phyloP scores from a whole-genome alignment of 2,113 vertebrate genomes.

The Chelonoidis abingdonii region DNA sequence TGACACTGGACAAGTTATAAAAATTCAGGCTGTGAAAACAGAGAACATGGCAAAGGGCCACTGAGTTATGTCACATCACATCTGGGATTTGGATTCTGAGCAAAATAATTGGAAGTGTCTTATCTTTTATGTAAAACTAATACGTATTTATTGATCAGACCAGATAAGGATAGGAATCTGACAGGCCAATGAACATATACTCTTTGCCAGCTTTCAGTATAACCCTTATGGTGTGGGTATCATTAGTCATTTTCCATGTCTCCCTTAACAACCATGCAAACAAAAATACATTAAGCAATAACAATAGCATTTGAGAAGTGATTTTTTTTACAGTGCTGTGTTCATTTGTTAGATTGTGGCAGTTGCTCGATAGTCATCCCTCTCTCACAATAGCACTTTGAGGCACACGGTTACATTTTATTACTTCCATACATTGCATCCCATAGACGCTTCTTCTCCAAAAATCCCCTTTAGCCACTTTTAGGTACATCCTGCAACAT shows the following conservation, averaged over 20 bases:
- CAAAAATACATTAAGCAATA: not conserved
- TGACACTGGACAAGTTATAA: not conserved
- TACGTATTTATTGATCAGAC: slow-evolving; percentile 12
- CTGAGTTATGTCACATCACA: not conserved
- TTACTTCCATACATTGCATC: not conserved
- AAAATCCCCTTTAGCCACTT: not conserved
- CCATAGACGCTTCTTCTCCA: not conserved
- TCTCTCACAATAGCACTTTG: not conserved
- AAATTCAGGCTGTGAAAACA: slow-evolving; percentile 18
- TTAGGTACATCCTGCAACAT: fast-evolving
- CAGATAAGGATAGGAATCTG: slow-evolving; percentile 44
- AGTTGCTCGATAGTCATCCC: not conserved
- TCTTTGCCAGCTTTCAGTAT: not conserved
- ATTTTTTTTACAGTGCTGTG: not conserved
- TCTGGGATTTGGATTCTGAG: slow-evolving; percentile 32
- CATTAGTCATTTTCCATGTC: not conserved
- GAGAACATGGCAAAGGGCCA: not conserved
- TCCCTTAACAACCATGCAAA: not conserved
- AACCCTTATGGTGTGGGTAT: not conserved
- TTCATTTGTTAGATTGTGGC: not conserved
- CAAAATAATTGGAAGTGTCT: slow-evolving; percentile 18
- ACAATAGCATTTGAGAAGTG: not conserved
- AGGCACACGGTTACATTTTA: not conserved
- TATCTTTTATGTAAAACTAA: not conserved
- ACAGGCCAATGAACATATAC: not conserved